phyloP scores from a whole-genome alignment of 37 sponge, comb jelly and placozoan genomes.

The Theonella swinhoei region DNA sequence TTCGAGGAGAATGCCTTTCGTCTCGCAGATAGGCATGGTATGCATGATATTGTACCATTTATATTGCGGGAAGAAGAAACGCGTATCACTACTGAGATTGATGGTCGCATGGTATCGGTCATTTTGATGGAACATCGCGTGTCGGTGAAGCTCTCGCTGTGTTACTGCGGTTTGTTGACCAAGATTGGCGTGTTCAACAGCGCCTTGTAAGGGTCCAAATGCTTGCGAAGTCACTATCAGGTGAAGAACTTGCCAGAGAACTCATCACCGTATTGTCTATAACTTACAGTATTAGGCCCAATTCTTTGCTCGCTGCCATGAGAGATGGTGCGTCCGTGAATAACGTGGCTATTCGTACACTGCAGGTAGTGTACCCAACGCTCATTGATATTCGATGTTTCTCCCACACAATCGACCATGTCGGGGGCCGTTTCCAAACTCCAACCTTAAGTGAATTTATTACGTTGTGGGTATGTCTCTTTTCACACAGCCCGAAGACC shows the following conservation, averaged over 20 bases:
- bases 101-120: slow-evolving; percentile 5
- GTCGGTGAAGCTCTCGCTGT: slow-evolving; percentile 17
- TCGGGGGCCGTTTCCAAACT: slow-evolving; percentile 11
- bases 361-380: background rate
- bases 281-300: background rate
- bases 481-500: slow-evolving; percentile 34
- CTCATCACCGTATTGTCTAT: slow-evolving; percentile 11
- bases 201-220: background rate
- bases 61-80: slow-evolving; percentile 9
- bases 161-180: background rate
- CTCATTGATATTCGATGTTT: background rate
- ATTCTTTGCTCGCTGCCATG: background rate
- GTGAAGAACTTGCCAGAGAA: too few species aligned
- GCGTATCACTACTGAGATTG: slow-evolving; percentile 6
- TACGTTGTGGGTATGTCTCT: background rate
- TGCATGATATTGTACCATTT: slow-evolving; percentile 34
- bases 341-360: slow-evolving; percentile 6
- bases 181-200: background rate
- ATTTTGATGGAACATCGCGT: too few species aligned
- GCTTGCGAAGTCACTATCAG: slow-evolving; percentile 18
- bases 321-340: slow-evolving; percentile 8
- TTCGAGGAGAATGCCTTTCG: slow-evolving; percentile 13
- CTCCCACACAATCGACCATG: too few species aligned
- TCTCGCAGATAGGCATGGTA: background rate
- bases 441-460: slow-evolving; percentile 13